These are phyloP conservation scores for Haemorhous mexicanus DNA, from an alignment of 2,113 vertebrate genomes.

Conservation along the genomic window DNA sequence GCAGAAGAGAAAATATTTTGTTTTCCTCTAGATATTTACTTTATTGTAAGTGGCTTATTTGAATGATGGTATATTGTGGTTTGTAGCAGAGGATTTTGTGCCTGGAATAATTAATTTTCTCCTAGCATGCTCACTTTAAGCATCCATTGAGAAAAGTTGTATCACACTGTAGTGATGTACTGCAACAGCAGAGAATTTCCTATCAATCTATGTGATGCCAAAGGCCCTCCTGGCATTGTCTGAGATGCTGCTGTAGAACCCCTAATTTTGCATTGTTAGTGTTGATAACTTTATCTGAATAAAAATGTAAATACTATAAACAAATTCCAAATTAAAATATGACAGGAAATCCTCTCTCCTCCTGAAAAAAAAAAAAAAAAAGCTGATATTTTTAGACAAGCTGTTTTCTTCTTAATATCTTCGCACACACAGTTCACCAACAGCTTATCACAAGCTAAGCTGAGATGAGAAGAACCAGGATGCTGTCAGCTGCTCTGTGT, in stretches of 20 bases:
- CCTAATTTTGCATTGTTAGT: not conserved
- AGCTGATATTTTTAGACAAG: not conserved
- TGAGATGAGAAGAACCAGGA: not conserved
- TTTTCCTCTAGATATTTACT: slow-evolving; percentile 36
- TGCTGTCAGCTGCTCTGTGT: not conserved
- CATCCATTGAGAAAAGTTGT: slow-evolving; percentile 44
- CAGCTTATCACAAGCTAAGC: not conserved
- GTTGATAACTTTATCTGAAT: not conserved
- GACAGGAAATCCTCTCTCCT: not conserved
- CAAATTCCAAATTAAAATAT: not conserved
- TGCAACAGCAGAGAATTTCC: slow-evolving; percentile 4
- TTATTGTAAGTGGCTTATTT: slow-evolving; percentile 36
- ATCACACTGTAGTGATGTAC: slow-evolving; percentile 36
- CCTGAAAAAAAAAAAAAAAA: not conserved
- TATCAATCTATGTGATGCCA: not conserved
- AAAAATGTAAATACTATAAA: not conserved
- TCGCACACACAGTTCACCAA: accelerated
- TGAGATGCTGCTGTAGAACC: slow-evolving; percentile 10
- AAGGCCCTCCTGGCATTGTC: not conserved
- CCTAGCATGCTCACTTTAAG: slow-evolving; percentile 28
- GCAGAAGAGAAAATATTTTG: not conserved
- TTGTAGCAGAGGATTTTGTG: slow-evolving; percentile 33
- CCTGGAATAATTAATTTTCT: slow-evolving; percentile 56
- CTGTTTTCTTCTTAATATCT: not conserved
- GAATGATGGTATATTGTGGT: slow-evolving; percentile 41